Base-by-base conservation (phyloP, 30 jellyfish, hydroid and myxozoan species). In the Nemopilema nomurai region DNA sequence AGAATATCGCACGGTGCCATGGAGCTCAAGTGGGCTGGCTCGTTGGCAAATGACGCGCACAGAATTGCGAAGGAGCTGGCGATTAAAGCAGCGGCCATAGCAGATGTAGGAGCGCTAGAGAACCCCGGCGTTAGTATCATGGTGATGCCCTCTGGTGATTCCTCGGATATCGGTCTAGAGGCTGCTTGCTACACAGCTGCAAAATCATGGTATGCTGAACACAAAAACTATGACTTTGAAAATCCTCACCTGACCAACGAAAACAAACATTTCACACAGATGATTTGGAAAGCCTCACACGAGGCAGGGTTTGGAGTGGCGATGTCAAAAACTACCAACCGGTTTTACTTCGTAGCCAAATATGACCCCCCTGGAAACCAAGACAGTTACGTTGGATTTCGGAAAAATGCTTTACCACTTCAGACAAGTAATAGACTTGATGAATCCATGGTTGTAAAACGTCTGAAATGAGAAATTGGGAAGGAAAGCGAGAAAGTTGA, bases 311-410 rank as follows among this genome's bases (percentile, higher is more conserved):
- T 93, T n/a, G 96, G 95, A 18, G 77, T 64, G 20, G 88, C 95
- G 28, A 23, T 65, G 57, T 32, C 93, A 21, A 33, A 75, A 21
- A 80, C 62, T 33, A 87, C 95, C 20, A 71, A 33, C 7, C 26
- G 51, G 32, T 51, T 87, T 8, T 93, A 93, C 62, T 74, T 93
- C 53, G 97, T 87, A 23, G 94, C 98, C 20, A 93, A 82, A 80
- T 93, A 81, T 71, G 91, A 93, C 67, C 98, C 98, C 13, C 90
- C 97, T 1, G 97, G 98, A 28, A 88, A 93, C 82, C 82, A 69
- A 29, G 96, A 92, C 75, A 67, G 82, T 16, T 74, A 83, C 63
- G 78, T 69, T 1, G 97, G 89, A 26, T 87, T 82, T 51, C 80
- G 85, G 28, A 81, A 81, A 71, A 92, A 92, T 79, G 90, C 91